Conservation (phyloP, 2,113 vertebrate genomes). For the Struthidea cinerea region DNA sequence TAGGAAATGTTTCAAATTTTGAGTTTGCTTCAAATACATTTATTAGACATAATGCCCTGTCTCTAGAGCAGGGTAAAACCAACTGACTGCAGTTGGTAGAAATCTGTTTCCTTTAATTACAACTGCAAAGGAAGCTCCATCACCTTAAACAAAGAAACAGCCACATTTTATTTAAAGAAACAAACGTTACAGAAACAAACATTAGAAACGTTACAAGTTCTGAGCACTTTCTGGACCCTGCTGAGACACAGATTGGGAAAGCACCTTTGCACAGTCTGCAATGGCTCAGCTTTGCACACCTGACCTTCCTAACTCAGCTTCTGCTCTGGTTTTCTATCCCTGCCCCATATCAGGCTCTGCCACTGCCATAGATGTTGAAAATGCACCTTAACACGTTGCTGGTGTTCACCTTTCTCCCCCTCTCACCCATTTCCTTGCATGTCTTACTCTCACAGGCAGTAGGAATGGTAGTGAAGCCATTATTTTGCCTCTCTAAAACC, state of each 20-base stretch:
- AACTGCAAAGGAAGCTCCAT: background rate
- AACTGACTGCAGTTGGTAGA: background rate
- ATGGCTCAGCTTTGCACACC: background rate
- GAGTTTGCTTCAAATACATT: background rate
- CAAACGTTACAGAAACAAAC: background rate
- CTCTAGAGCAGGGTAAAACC: background rate
- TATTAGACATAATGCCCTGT: background rate
- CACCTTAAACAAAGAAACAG: background rate
- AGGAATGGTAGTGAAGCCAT: background rate
- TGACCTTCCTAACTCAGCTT: background rate
- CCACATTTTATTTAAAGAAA: conserved; percentile 28
- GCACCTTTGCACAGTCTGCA: background rate
- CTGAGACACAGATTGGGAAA: background rate
- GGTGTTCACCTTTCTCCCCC: background rate
- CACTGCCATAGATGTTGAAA: background rate
- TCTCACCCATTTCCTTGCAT: background rate
- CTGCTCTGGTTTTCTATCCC: background rate
- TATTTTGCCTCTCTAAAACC: background rate
- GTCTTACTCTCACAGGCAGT: background rate
- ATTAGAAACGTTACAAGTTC: background rate
- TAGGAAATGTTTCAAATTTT: background rate
- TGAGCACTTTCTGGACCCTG: background rate
- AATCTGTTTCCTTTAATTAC: background rate
- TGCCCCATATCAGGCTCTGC: background rate
- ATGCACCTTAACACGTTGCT: background rate